A percentile compares a stretch with the other conserved stretches of the same genome.
Conservation (phyloP, 2,888 invertebrate genomes). For the Euphydryas editha region DNA sequence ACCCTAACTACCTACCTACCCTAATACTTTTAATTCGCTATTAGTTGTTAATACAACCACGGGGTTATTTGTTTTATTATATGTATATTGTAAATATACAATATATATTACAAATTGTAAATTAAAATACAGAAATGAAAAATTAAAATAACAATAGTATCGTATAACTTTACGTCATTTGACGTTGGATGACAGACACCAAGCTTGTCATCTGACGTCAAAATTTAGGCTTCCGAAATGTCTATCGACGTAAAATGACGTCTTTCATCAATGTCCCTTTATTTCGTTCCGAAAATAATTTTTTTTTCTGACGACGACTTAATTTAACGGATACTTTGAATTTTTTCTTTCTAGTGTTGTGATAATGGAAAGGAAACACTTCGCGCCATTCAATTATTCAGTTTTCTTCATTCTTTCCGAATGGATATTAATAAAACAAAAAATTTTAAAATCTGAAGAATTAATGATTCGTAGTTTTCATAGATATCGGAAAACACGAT, state of each 20-base stretch:
- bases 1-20: no score
- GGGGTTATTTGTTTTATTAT: no score
- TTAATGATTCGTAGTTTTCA: constrained; percentile 5
- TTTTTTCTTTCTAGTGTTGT: constrained; percentile 2
- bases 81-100: no score
- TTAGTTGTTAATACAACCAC: no score
- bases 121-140: no score
- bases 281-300: constrained; percentile 37
- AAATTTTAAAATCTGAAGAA: background rate
- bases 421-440: background rate
- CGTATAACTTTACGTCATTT: no score
- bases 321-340: constrained; percentile 22
- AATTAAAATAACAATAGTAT: no score
- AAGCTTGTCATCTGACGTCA: constrained; percentile 36
- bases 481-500: constrained; percentile 23
- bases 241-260: constrained; percentile 47
- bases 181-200: no score
- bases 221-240: constrained; percentile 42
- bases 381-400: background rate
- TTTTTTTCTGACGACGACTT: constrained; percentile 26
- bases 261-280: constrained; percentile 46
- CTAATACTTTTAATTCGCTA: no score
- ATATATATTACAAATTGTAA: no score
- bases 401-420: background rate
- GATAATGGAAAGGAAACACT: constrained; percentile 12